Base-by-base conservation (phyloP, 2,888 invertebrate species). In the Cactoblastis cactorum region DNA sequence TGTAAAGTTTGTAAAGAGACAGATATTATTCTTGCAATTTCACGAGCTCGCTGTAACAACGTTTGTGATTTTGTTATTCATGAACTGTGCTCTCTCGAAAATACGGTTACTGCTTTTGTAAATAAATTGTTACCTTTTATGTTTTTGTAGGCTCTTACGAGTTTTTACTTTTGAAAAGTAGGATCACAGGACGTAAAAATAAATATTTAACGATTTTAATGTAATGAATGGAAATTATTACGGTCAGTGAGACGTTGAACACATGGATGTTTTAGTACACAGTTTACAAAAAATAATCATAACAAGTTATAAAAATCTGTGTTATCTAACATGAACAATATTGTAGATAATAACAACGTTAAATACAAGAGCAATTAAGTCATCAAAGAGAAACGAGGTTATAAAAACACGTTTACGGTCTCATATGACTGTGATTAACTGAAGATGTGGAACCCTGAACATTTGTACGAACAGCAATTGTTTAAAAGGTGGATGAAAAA, bases 11-110 rank as follows among this genome's bases (percentile, higher is more conserved):
- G 12, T 48, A 38, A 48, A 48, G 35, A 28, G 38, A 48, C 22
- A 28, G 38, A 49, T 49, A 49, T 49, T 49, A 39, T 39, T 49
- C 32, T 39, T 39, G 39, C 33, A 49, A 24, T 39, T 39, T 49
- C 19, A 49, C 32, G 49, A 39, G 32, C 39, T 39, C 41, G 39
- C 33, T 33, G n/a, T 32, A 28, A 32, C 14, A 49, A 39, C 19
- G 18, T 17, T 41, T 17, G 38, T 49, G 22, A 49, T 37, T 49
- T 28, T 38, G 48, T 38, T 49, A 49, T 49, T 49, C 38, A 38
- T 39, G 38, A 45, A 15, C 48, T 17, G 32, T 22, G 14, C 32
- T 18, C 38, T 37, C 15, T 28, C 28, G 37, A 22, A 17, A 22
- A 14, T 2, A 14, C 15, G 12, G 35, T 18, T 19, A 19, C 22